A percentile compares a stretch with the other conserved stretches of the same genome.
Conservation (phyloP, 2,113 vertebrate species). For the Brienomyrus brachyistius region DNA sequence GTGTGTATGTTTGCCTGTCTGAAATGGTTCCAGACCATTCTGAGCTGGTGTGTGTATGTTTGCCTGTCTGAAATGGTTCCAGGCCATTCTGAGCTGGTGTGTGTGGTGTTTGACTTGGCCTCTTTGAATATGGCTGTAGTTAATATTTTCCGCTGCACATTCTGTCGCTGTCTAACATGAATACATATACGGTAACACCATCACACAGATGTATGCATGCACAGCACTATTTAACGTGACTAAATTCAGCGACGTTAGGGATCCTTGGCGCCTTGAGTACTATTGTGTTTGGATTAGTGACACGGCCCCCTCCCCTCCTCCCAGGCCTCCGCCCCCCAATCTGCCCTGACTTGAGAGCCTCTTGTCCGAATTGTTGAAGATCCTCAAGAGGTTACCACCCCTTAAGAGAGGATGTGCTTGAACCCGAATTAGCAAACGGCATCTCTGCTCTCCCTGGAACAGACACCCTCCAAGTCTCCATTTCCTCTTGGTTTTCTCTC, state of each 20-base stretch:
- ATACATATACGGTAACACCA: background rate
- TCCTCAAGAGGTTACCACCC: constrained; percentile 68
- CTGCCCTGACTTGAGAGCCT: constrained; percentile 58
- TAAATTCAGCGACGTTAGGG: background rate
- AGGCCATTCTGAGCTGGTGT: too few species aligned
- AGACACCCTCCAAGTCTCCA: background rate
- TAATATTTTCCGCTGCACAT: background rate
- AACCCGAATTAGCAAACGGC: constrained; percentile 59
- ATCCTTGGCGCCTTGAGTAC: constrained; percentile 51
- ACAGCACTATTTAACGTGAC: background rate
- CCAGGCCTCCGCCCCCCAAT: background rate
- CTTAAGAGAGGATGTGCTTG: constrained; percentile 66
- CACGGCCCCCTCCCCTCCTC: constrained; percentile 39
- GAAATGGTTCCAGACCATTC: too few species aligned
- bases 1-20: too few species aligned
- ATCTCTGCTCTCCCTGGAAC: constrained; percentile 41
- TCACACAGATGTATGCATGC: background rate
- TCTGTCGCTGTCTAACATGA: background rate
- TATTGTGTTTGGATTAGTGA: constrained; percentile 68
- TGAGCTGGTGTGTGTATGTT: too few species aligned
- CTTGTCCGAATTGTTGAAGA: constrained; percentile 70
- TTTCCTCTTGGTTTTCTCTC: background rate
- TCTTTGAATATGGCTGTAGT: background rate
- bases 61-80: too few species aligned
- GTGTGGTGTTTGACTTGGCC: background rate